These are phyloP conservation scores for Tribolium castaneum DNA, from an alignment of 1,140 invertebrate genomes.

Conservation along the genomic window DNA sequence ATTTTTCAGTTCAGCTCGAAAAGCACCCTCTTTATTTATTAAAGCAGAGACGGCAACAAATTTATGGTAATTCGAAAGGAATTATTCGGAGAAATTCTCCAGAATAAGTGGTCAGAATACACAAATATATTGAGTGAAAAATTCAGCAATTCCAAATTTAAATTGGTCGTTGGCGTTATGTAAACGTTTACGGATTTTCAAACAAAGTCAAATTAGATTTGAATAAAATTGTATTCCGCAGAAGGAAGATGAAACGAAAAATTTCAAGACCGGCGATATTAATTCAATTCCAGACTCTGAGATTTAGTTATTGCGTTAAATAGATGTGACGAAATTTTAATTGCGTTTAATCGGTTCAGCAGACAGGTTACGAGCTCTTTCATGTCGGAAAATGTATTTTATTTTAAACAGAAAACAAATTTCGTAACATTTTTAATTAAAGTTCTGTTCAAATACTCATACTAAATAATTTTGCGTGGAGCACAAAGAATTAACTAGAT, in stretches of 20 bases:
- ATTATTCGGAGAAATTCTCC: constrained; percentile 20
- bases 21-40: not conserved
- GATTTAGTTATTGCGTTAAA: constrained; percentile 1
- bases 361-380: not conserved
- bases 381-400: not conserved
- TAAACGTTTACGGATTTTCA: constrained; percentile 31
- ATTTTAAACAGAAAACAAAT: not conserved
- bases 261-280: constrained; percentile 2
- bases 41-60: not conserved
- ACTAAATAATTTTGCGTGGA: not conserved
- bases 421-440: not conserved
- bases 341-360: constrained; percentile 8
- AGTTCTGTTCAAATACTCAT: not conserved
- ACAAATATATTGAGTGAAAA: constrained; percentile 41
- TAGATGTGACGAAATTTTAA: constrained; percentile 9
- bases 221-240: constrained; percentile 3
- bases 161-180: constrained; percentile 12
- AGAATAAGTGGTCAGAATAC: not conserved
- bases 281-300: not conserved
- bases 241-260: not conserved
- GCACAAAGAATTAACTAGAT: no score
- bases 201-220: constrained; percentile 26
- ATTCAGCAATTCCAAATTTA: constrained; percentile 38
- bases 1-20: not conserved
- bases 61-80: constrained; percentile 32